Evolutionary conservation across 2,113 vertebrate species (phyloP), one percentile per base, ranked within the genome.

Genomic region (Aptenodytes patagonicus): DNA sequence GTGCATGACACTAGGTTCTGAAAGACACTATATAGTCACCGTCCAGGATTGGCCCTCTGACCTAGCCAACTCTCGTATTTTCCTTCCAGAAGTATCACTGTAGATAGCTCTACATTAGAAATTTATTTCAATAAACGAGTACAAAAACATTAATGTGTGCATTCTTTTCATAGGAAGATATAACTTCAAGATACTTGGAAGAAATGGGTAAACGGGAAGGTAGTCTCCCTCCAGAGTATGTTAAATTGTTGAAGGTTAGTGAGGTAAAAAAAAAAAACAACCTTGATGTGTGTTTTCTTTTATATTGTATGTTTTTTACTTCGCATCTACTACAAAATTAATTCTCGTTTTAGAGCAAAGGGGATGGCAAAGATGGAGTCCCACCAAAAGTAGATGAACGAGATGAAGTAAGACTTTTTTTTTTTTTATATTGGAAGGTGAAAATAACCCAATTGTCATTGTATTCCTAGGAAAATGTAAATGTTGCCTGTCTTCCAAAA

Each of bases 201-300:
- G 97, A 98, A 84, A 2, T 98, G 82, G 98, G 98, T 34, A 98
- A 98, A 95, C 90, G 97, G 65, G 98, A 98, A 76, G 71, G 89
- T 42, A 97, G 98, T 73, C 97, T 98, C 36, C 98, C 98, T 92
- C 98, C 98, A 87, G 93, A 98, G 60, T 99, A 98, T 6, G 96
- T 98, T 68, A 96, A 98, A 70, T 76, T 98, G 79, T 40, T 98
- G 90, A 96, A 97, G 90, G 98, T 98, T 88, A 97, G 98, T 97
- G 65, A 90, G 7, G 7, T 54, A 83, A 54, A 92, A n/a, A n/a
- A 57, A 57, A 10, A 54, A 8, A 55, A 36, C 36, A 14, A 47
- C 86, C 10, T 54, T 82, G 34, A 40, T 47, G 40, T 2, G 0
- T 80, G 13, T 69, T 85, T 86, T 84, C 40, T 65, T 22, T 42